Conservation (phyloP, 2,888 invertebrate genomes). For the Polyommatus icarus region DNA sequence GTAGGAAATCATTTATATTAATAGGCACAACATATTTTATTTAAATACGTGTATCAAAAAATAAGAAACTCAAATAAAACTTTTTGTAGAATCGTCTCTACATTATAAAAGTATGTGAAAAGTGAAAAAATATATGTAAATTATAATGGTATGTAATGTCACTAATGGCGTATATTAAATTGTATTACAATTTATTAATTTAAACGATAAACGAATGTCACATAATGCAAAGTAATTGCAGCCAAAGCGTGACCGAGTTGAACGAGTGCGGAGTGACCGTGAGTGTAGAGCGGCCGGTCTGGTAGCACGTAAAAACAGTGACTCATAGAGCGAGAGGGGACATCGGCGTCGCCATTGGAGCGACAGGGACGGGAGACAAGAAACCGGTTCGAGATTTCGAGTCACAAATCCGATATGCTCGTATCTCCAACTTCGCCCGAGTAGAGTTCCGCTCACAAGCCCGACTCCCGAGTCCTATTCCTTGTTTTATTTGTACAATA, state of each 20-base stretch:
- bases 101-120: not conserved
- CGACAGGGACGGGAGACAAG: slow-evolving; percentile 63
- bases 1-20: too few species aligned
- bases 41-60: too few species aligned
- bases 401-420: slow-evolving; percentile 79
- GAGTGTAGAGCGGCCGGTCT: slow-evolving; percentile 71
- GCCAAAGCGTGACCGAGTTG: slow-evolving; percentile 76
- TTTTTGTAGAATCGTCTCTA: not conserved
- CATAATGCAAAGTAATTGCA: slow-evolving; percentile 70
- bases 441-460: slow-evolving; percentile 60
- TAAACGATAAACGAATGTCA: slow-evolving; percentile 73
- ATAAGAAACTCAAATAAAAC: not conserved
- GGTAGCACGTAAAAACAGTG: slow-evolving; percentile 74
- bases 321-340: slow-evolving; percentile 70
- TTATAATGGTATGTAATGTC: not conserved
- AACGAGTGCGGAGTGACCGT: slow-evolving; percentile 78
- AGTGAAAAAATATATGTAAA: too few species aligned
- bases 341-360: slow-evolving; percentile 52
- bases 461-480: slow-evolving; percentile 42
- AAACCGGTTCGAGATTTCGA: slow-evolving; percentile 79
- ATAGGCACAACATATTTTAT: too few species aligned
- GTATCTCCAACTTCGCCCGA: slow-evolving; percentile 71
- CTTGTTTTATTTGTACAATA: slow-evolving; percentile 32
- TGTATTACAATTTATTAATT: slow-evolving; percentile 65
- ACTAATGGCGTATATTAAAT: not conserved